These are phyloP conservation scores for Nomada fabriciana DNA, from an alignment of 2,888 invertebrate genomes.

Conservation along the genomic window DNA sequence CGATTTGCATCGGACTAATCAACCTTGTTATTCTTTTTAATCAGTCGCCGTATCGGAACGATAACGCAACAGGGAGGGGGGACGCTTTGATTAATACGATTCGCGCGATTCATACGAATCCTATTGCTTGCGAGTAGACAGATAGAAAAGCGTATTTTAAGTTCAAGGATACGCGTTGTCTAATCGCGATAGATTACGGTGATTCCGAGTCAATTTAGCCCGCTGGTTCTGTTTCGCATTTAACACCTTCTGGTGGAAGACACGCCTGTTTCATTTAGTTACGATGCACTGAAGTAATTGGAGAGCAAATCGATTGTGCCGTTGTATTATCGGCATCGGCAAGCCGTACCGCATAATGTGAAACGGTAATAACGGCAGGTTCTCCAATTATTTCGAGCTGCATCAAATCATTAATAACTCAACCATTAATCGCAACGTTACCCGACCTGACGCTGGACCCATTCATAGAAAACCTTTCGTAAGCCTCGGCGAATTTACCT, in stretches of 20 bases:
- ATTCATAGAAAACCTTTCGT: slow-evolving; percentile 18
- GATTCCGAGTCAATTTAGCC: neutral
- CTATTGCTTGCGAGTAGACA: neutral
- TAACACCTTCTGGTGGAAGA: too few species aligned
- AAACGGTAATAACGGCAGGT: neutral
- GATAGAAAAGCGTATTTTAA: neutral
- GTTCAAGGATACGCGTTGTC: slow-evolving; percentile 10
- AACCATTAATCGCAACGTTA: slow-evolving; percentile 12
- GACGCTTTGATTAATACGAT: too few species aligned
- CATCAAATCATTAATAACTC: neutral
- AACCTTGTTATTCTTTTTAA: slow-evolving; percentile 8
- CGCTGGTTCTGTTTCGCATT: neutral
- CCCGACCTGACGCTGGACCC: slow-evolving; percentile 30
- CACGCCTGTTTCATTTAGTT: neutral
- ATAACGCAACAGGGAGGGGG: neutral
- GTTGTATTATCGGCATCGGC: neutral
- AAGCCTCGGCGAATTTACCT: slow-evolving; percentile 53
- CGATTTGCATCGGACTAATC: slow-evolving; percentile 68
- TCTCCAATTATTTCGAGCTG: neutral
- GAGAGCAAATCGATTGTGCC: neutral
- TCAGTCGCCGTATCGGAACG: neutral
- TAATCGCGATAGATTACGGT: neutral
- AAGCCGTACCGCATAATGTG: neutral
- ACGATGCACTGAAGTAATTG: neutral
- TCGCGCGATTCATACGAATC: too few species aligned